Evolutionary conservation across 2,797 vertebrate species (phyloP).

Genomic region (Simalia tracyae): DNA sequence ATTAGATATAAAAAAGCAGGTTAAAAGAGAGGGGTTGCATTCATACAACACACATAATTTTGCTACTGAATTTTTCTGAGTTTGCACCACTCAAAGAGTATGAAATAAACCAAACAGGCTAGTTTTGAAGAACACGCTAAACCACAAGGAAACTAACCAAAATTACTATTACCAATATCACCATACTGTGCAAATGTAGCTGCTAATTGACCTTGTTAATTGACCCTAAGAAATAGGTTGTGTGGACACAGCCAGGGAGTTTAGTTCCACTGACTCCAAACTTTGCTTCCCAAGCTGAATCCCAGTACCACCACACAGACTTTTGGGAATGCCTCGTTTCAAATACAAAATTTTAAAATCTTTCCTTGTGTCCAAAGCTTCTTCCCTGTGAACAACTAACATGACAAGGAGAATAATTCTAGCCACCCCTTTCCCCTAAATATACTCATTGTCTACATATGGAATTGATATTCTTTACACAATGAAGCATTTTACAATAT

Average conservation of each 20-base stretch:
- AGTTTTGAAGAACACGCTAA: not conserved
- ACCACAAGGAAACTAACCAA: not conserved
- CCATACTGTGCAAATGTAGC: not conserved
- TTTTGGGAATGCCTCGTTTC: not conserved
- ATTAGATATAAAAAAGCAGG: not conserved
- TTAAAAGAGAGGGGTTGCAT: not conserved
- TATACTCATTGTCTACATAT: not conserved
- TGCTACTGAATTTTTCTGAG: not conserved
- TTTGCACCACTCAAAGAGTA: not conserved
- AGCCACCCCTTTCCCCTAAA: not conserved
- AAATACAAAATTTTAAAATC: not conserved
- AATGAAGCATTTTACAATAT: not conserved
- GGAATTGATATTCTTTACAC: not conserved
- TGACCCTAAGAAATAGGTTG: not conserved
- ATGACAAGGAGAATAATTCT: not conserved
- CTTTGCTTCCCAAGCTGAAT: not conserved
- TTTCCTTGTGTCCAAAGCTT: not conserved
- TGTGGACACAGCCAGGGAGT: not conserved
- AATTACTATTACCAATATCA: not conserved
- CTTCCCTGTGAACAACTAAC: not conserved
- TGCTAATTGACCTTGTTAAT: not conserved
- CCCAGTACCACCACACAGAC: not conserved
- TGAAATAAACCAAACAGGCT: not conserved
- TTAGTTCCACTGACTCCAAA: not conserved
- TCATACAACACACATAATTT: not conserved